Conservation (phyloP, 2,797 vertebrate species). For the Sylvia borin region DNA sequence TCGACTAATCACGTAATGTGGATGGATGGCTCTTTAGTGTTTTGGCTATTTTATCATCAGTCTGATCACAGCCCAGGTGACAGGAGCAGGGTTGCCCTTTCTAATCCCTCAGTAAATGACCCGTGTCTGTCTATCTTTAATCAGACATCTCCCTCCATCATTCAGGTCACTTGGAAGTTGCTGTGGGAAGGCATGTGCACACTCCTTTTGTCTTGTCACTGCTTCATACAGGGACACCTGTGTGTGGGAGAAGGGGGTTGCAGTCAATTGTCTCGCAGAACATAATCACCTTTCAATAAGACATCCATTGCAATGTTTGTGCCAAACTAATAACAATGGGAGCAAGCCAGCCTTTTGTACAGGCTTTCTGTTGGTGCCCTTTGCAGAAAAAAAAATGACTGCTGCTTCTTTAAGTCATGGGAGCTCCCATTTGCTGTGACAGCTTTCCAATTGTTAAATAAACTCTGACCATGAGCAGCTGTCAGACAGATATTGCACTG, state of each 20-base stretch:
- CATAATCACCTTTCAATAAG: neutral
- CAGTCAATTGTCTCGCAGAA: neutral
- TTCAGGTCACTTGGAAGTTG: neutral
- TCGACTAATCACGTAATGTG: neutral
- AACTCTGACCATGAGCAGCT: slow-evolving; percentile 64
- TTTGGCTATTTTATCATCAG: slow-evolving; percentile 1
- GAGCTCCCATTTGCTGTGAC: slow-evolving; percentile 44
- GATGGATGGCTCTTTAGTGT: neutral
- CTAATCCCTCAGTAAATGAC: neutral
- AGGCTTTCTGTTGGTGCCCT: slow-evolving; percentile 3
- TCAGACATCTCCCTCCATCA: neutral
- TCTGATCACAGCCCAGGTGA: neutral
- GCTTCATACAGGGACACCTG: neutral
- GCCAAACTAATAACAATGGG: neutral
- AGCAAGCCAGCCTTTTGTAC: neutral
- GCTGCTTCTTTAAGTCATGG: slow-evolving; percentile 60
- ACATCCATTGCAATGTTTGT: neutral
- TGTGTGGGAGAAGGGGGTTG: neutral
- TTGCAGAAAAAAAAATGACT: slow-evolving; percentile 3
- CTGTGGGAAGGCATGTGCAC: neutral
- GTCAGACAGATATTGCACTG: slow-evolving; percentile 44
- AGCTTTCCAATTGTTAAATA: slow-evolving; percentile 68
- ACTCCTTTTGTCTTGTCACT: neutral
- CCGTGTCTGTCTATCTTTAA: neutral
- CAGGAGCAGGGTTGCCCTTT: neutral